Evolutionary conservation across 2,888 invertebrate species (phyloP).

Genomic region (Ganaspis brasiliensis): DNA sequence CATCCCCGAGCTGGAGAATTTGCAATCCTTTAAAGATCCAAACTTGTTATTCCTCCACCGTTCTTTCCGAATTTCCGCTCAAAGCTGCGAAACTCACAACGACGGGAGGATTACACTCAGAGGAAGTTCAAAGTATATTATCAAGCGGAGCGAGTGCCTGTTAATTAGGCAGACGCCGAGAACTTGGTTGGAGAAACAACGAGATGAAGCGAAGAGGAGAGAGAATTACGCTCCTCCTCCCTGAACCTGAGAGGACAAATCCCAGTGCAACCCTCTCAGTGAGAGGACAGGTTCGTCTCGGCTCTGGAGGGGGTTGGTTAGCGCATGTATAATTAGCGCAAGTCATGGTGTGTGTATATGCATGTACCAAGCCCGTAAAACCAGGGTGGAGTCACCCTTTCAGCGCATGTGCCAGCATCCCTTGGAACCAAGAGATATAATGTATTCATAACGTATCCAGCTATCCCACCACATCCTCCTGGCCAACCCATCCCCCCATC

Average conservation of each 20-base stretch:
- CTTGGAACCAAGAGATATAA: conserved; percentile 72
- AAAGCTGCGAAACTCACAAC: conserved; percentile 24
- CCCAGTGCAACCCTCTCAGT: conserved; percentile 57
- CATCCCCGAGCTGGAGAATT: conserved; percentile 12
- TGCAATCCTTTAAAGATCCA: conserved; percentile 44
- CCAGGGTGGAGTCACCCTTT: conserved; percentile 76
- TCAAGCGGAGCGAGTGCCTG: conserved; percentile 43
- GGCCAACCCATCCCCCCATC: conserved; percentile 55
- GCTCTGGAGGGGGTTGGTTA: conserved; percentile 73
- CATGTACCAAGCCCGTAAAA: conserved; percentile 33
- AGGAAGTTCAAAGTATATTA: conserved; percentile 42
- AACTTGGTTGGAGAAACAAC: conserved; percentile 41
- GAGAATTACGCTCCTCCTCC: conserved; percentile 64
- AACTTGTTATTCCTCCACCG: conserved; percentile 42
- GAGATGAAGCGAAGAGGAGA: conserved; percentile 54
- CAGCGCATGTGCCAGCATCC: conserved; percentile 79
- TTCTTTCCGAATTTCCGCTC: conserved; percentile 39
- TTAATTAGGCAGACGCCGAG: conserved; percentile 35
- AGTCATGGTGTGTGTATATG: conserved; percentile 54
- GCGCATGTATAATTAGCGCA: conserved; percentile 79
- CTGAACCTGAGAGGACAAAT: conserved; percentile 54
- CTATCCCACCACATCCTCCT: conserved; percentile 54
- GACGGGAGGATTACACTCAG: conserved; percentile 26
- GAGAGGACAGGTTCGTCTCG: conserved; percentile 58
- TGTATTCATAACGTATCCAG: conserved; percentile 78